phyloP scores from a whole-genome alignment of 2,888 invertebrate species.

The Pyrrhia umbra region DNA sequence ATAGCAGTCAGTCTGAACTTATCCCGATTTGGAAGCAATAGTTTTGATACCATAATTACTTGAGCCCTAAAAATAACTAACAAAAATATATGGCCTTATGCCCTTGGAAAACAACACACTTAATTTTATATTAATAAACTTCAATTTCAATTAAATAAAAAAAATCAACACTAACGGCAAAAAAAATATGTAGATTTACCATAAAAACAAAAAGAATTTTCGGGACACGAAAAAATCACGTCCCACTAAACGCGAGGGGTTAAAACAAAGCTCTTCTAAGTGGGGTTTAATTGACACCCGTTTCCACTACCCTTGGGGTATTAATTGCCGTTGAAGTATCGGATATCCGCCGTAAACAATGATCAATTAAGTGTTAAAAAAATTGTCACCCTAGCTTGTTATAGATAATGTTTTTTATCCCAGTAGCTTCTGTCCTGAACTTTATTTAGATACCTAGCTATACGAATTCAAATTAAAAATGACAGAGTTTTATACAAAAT shows the following conservation, averaged over 20 bases:
- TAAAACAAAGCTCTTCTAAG: slow-evolving; percentile 43
- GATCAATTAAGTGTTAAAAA: slow-evolving; percentile 35
- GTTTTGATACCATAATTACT: too few relatives aligned
- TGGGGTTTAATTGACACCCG: slow-evolving; percentile 39
- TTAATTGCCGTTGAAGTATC: slow-evolving; percentile 45
- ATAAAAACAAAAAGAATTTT: slow-evolving; percentile 19
- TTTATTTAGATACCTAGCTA: too few relatives aligned
- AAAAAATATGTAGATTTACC: too few relatives aligned
- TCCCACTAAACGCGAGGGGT: slow-evolving; percentile 30
- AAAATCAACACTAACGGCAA: too few relatives aligned
- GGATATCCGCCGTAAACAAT: slow-evolving; percentile 46
- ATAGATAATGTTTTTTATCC: not conserved
- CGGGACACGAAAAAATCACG: slow-evolving; percentile 13
- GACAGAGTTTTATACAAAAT: too few relatives aligned
- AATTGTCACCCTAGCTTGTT: not conserved
- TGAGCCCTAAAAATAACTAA: too few relatives aligned
- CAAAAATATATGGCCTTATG: too few relatives aligned
- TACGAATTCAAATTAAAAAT: too few relatives aligned
- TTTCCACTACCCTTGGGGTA: slow-evolving; percentile 15
- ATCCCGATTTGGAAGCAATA: too few relatives aligned
- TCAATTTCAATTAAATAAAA: not conserved
- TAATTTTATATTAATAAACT: not conserved
- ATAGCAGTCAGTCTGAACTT: too few relatives aligned
- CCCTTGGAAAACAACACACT: too few relatives aligned
- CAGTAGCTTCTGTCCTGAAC: too few relatives aligned